phyloP scores from a whole-genome alignment of 2,888 invertebrate species.

The Macrophya alboannulata region DNA sequence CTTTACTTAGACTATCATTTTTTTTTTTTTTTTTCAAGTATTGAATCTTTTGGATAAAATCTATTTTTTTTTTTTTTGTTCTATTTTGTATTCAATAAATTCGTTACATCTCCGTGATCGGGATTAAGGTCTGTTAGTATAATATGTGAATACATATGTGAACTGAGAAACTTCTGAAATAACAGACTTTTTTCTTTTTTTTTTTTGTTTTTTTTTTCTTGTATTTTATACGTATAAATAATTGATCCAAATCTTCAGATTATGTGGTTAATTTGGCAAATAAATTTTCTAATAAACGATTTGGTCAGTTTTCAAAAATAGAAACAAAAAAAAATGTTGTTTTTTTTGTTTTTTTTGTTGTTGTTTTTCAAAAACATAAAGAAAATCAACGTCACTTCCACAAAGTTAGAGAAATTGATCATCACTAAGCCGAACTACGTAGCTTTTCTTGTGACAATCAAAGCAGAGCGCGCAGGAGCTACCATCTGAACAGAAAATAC shows the following conservation, averaged over 20 bases:
- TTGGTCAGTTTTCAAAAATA: not conserved
- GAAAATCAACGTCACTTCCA: conserved; percentile 16
- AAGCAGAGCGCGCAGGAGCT: conserved; percentile 78
- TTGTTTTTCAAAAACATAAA: not conserved
- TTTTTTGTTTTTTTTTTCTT: not conserved
- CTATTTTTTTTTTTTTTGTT: not conserved
- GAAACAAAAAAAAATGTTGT: not conserved
- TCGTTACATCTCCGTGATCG: conserved; percentile 48
- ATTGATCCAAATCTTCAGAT: not conserved
- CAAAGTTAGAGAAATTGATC: conserved; percentile 73
- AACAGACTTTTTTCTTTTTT: not conserved
- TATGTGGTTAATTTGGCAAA: not conserved
- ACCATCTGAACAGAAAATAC: conserved; percentile 78
- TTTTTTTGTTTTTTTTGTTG: not conserved
- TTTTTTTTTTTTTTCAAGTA: not conserved
- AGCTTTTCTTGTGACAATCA: conserved; percentile 79
- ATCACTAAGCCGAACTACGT: conserved; percentile 78
- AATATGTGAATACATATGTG: not conserved
- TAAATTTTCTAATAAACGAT: not conserved
- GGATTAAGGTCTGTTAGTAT: not conserved
- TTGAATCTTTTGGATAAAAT: not conserved
- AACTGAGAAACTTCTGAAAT: conserved; percentile 30
- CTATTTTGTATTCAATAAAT: not conserved
- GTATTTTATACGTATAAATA: not conserved
- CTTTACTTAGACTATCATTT: not conserved